Evolutionary conservation across 30 jellyfish, hydroid and myxozoan genomes (phyloP), one percentile per base, ranked within the genome.

Genomic region (Rhopilema esculentum): DNA sequence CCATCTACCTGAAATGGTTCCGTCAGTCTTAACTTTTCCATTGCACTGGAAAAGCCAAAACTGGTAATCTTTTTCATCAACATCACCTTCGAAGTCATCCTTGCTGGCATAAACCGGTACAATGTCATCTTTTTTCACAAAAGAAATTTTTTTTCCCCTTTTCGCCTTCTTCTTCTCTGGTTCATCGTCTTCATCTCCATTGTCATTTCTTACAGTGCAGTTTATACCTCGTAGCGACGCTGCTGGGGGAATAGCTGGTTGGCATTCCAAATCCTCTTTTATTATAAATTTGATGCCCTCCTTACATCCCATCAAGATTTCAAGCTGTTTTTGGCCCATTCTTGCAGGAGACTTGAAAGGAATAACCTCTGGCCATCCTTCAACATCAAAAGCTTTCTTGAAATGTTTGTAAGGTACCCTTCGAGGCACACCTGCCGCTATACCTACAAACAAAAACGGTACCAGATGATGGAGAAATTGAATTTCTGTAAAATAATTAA

Each of bases 61-160:
- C 17, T 27, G 83, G 69, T 66, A 67, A 26, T 48, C 91, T 65
- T 16, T 52, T 20, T 26, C 30, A 82, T 70, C 91, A 15, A 18
- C 1, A 25, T 72, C 66, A 21, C 32, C 76, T 48, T 74, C 72
- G 28, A 30, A 27, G 26, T 74, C 63, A n/a, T 78, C 79, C 49
- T 24, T 30, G 31, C 57, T 51, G 48, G 91, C 91, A 66, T 66
- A 67, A 1, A 82, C 76, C 9, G 91, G 91, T 26, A 82, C 84
- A 31, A 82, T 31, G 69, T 80, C 91, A n/a, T 83, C 84, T 29
- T 82, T 82, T 69, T 70, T 82, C 66, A 82, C 84, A 48, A 66
- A 69, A 50, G 91, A 82, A 24, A 27, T 30, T 23, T 25, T n/a
- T 70, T 82, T 82, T 31, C 84, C 91, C 40, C 84, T 66, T 48